Evolutionary conservation across 2,797 vertebrate genomes (phyloP).

Genomic region (Xenentodon cancila): DNA sequence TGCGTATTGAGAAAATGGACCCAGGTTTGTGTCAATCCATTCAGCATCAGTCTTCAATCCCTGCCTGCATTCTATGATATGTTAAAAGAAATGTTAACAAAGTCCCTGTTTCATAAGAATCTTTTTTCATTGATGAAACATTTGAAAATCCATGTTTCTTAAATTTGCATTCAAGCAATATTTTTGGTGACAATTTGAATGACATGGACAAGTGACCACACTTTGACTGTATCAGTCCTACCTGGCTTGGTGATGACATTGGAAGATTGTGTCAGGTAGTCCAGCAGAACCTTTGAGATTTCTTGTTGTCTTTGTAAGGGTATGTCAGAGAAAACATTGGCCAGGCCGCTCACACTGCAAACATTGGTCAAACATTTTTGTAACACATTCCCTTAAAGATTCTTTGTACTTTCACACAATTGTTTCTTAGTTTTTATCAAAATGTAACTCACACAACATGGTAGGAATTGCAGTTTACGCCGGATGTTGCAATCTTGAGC

Average conservation of each 20-base stretch:
- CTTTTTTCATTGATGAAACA: not conserved
- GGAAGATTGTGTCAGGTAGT: conserved; percentile 15
- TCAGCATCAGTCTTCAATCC: conserved; percentile 25
- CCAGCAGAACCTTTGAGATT: conserved; percentile 23
- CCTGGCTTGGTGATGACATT: conserved; percentile 37
- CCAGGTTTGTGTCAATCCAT: conserved; percentile 29
- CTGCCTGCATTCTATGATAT: conserved; percentile 31
- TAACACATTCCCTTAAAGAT: too few relatives aligned
- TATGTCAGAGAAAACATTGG: too few relatives aligned
- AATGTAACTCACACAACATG: conserved; percentile 20
- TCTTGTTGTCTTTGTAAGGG: too few relatives aligned
- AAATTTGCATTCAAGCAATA: too few relatives aligned
- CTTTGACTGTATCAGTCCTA: conserved; percentile 13
- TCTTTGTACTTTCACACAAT: not conserved
- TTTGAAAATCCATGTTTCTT: too few relatives aligned
- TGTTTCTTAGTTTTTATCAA: not conserved
- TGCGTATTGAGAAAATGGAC: too few relatives aligned
- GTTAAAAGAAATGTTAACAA: not conserved
- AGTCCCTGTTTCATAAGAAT: not conserved
- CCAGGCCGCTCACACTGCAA: conserved; percentile 9
- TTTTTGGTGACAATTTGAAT: not conserved
- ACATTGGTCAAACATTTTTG: not conserved
- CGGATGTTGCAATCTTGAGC: conserved; percentile 6
- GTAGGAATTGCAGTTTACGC: conserved; percentile 56
- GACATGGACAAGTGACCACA: not conserved